Evolutionary conservation across 2,113 vertebrate species (phyloP).

Genomic region (Microcebus tavaratra): DNA sequence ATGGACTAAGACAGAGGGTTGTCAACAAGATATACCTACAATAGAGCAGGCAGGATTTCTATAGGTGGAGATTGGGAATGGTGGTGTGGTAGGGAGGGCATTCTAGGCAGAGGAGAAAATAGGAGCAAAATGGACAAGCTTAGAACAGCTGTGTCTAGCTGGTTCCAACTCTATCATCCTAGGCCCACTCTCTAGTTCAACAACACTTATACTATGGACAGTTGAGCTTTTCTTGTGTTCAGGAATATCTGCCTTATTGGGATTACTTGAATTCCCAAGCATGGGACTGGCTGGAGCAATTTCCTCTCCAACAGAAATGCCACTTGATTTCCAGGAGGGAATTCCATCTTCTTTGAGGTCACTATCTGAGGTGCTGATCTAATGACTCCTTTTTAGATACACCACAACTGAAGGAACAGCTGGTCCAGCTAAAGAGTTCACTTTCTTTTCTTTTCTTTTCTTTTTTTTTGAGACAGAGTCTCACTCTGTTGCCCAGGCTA

Average conservation of each 20-base stretch:
- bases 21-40: background rate
- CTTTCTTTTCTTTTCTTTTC: background rate
- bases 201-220: slow-evolving; percentile 91
- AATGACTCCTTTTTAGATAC: slow-evolving; percentile 94
- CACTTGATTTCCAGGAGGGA: slow-evolving; percentile 89
- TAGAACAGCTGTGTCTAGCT: background rate
- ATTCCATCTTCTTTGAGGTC: slow-evolving; percentile 92
- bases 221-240: slow-evolving; percentile 94
- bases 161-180: background rate
- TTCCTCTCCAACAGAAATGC: slow-evolving; percentile 87
- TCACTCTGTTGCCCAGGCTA: too few relatives aligned
- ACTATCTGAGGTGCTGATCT: slow-evolving; percentile 90
- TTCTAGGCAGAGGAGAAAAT: rapidly evolving
- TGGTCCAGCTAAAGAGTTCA: slow-evolving; percentile 88
- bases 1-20: background rate
- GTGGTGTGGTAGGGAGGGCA: background rate
- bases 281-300: slow-evolving; percentile 94
- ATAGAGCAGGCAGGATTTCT: background rate
- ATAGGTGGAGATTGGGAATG: rapidly evolving
- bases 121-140: background rate
- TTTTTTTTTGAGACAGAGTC: too few relatives aligned
- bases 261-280: slow-evolving; percentile 96
- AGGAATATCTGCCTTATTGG: slow-evolving; percentile 98
- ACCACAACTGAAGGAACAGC: slow-evolving; percentile 89
- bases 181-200: rapidly evolving